phyloP scores from a whole-genome alignment of 1,140 invertebrate species.

The Dryas iulia region DNA sequence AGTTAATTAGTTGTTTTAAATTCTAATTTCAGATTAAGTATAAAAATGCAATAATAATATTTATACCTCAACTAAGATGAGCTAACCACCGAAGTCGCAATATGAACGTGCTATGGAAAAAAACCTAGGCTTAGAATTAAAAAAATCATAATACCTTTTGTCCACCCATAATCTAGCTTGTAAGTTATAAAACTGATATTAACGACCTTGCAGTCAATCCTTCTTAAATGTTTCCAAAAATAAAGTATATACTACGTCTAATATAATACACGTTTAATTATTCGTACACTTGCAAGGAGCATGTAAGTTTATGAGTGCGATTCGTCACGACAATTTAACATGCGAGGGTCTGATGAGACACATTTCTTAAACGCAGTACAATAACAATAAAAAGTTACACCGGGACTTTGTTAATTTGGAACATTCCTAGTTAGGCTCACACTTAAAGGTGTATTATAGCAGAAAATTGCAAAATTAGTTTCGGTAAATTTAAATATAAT shows the following conservation, averaged over 20 bases:
- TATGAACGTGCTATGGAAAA: no score
- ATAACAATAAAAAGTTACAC: conserved; percentile 48
- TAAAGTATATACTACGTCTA: conserved; percentile 11
- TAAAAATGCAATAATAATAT: no score
- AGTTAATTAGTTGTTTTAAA: not conserved
- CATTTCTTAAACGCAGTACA: conserved; percentile 36
- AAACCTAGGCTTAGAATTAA: no score
- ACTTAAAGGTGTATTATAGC: not conserved
- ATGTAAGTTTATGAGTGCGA: conserved; percentile 69
- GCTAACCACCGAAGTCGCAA: no score
- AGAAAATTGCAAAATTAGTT: no score
- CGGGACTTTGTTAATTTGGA: conserved; percentile 47
- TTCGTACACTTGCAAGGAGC: conserved; percentile 49
- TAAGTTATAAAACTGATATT: no score
- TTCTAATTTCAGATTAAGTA: no score
- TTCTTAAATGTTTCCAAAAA: not conserved
- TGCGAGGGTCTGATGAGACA: conserved; percentile 56
- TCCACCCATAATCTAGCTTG: no score
- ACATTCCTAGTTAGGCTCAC: conserved; percentile 18
- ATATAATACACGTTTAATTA: conserved; percentile 47
- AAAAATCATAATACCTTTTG: no score
- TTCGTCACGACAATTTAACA: conserved; percentile 75
- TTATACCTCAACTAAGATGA: no score
- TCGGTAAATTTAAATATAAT: no score
- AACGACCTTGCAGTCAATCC: not conserved